These are phyloP conservation scores for Ochotona princeps DNA, from an alignment of 2,113 vertebrate genomes.

Conservation along the genomic window DNA sequence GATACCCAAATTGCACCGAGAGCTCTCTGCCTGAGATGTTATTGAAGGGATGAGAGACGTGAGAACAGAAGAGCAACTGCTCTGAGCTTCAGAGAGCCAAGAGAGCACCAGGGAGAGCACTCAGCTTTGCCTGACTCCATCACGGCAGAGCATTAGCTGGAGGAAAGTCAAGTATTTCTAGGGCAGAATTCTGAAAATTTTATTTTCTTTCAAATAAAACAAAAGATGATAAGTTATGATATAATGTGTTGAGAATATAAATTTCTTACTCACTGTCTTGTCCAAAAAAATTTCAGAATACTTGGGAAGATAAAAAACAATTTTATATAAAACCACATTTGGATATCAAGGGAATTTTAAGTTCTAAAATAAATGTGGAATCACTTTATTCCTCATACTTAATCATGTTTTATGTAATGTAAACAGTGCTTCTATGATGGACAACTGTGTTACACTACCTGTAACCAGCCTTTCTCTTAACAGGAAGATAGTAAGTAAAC, in stretches of 20 bases:
- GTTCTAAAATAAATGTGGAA: neutral
- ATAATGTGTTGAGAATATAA: slow-evolving; percentile 2
- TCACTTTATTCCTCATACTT: neutral
- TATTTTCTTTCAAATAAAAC: slow-evolving; percentile 36
- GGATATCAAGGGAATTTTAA: neutral
- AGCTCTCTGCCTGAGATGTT: neutral
- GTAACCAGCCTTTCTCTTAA: slow-evolving; percentile 42
- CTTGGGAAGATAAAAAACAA: neutral
- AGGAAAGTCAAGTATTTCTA: slow-evolving; percentile 8
- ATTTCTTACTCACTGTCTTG: neutral
- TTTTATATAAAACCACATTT: neutral
- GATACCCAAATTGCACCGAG: neutral
- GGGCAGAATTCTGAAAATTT: neutral
- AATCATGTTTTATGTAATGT: neutral
- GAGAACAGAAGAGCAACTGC: slow-evolving; percentile 14
- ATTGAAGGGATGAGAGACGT: neutral
- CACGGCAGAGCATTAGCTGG: neutral
- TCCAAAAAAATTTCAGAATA: neutral
- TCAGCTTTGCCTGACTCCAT: neutral
- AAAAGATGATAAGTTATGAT: neutral
- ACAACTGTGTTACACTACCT: neutral
- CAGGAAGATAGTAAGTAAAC: neutral
- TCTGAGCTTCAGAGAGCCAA: neutral
- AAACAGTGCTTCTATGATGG: neutral
- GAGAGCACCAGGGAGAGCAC: neutral